These are phyloP conservation scores for Synanthedon myopaeformis DNA, from an alignment of 2,888 invertebrate species.

Conservation along the genomic window DNA sequence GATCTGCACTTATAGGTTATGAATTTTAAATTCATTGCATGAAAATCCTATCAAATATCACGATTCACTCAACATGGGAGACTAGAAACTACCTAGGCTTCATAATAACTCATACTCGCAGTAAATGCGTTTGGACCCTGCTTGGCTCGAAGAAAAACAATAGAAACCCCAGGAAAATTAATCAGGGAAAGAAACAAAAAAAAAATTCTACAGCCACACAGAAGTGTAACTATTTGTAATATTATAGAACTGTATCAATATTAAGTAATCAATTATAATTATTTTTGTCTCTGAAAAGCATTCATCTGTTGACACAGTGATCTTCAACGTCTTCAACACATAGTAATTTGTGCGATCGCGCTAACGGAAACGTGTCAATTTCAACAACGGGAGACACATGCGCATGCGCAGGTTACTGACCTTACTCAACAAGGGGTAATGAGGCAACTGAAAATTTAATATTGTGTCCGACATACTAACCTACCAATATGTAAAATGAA, in stretches of 20 bases:
- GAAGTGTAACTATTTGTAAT: too few relatives aligned
- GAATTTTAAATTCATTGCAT: background rate
- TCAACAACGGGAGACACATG: constrained; percentile 38
- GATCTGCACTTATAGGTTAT: too few relatives aligned
- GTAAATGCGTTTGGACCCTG: background rate
- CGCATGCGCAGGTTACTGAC: constrained; percentile 19
- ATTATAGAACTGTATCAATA: too few relatives aligned
- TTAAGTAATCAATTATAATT: too few relatives aligned
- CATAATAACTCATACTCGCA: background rate
- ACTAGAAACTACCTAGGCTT: background rate
- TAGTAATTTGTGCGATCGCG: background rate
- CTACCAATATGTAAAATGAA: background rate
- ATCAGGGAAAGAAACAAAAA: too few relatives aligned
- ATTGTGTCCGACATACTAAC: too few relatives aligned
- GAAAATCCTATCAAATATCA: too few relatives aligned
- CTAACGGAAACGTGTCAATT: constrained; percentile 21
- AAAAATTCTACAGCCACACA: too few relatives aligned
- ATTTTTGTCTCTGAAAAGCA: too few relatives aligned
- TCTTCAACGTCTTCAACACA: background rate
- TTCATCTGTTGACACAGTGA: background rate
- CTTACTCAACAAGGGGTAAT: constrained; percentile 1
- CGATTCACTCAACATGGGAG: background rate
- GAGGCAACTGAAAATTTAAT: background rate
- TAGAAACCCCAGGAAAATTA: too few relatives aligned
- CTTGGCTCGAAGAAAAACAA: too few relatives aligned